These are phyloP conservation scores for Lomographa bimaculata DNA, from an alignment of 2,888 invertebrate species.

Conservation along the genomic window DNA sequence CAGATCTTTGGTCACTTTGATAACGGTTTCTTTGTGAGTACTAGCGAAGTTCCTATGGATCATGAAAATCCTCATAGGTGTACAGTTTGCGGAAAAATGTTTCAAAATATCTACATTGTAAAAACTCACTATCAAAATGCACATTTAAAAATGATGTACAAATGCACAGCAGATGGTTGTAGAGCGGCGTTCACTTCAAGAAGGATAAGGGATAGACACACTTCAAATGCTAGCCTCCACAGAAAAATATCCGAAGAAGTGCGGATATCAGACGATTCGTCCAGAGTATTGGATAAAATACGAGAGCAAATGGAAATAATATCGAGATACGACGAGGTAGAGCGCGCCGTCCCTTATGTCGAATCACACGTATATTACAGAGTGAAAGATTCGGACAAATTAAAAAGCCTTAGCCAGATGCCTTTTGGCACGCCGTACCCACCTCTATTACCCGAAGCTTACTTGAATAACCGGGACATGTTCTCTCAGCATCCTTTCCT, in stretches of 20 bases:
- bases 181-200: conserved; percentile 97
- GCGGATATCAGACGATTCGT: conserved; percentile 64
- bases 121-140: conserved; percentile 98
- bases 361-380: conserved; percentile 77
- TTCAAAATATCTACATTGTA: conserved; percentile 96
- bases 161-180: conserved; percentile 97
- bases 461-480: conserved; percentile 68
- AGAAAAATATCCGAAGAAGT: conserved; percentile 90
- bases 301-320: conserved; percentile 91
- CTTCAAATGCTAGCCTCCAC: conserved; percentile 95
- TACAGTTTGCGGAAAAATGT: conserved; percentile 95
- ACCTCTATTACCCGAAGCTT: conserved; percentile 65
- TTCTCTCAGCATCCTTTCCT: conserved; percentile 74
- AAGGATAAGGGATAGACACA: conserved; percentile 95
- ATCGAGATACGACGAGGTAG: conserved; percentile 90
- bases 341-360: conserved; percentile 83
- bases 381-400: conserved; percentile 65
- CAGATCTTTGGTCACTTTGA: conserved; percentile 89
- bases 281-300: conserved; percentile 80
- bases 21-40: conserved; percentile 87
- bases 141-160: conserved; percentile 97
- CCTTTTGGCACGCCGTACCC: conserved; percentile 64
- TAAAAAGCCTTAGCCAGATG: conserved; percentile 57
- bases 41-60: conserved; percentile 94
- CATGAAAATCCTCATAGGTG: conserved; percentile 96